Percentiles rank a stretch among this genome's conserved stretches.
Evolutionary conservation across 2,797 vertebrate genomes (phyloP).

Genomic region (Crenuchus spilurus): DNA sequence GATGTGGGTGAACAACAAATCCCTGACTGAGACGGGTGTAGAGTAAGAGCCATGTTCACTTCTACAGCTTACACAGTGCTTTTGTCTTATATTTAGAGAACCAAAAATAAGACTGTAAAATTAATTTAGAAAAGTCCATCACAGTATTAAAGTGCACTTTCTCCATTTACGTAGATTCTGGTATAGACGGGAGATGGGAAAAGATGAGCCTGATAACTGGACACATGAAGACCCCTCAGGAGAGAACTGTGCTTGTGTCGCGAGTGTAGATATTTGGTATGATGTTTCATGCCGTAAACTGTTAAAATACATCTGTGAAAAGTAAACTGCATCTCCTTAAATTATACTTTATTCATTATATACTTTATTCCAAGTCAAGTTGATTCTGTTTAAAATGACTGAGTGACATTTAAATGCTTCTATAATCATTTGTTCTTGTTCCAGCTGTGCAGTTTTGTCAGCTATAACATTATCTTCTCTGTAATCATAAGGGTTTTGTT

Average conservation of each 20-base stretch:
- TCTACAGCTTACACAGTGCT: neutral
- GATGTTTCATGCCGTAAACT: neutral
- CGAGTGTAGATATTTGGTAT: slow-evolving; percentile 18
- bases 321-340: neutral
- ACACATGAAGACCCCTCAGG: neutral
- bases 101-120: too few species aligned
- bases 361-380: too few species aligned
- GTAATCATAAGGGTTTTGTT: too few species aligned
- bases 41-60: neutral
- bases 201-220: slow-evolving; percentile 47
- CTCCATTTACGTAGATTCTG: slow-evolving; percentile 3
- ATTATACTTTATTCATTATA: too few species aligned
- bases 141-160: neutral
- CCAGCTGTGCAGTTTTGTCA: too few species aligned
- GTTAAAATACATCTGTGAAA: slow-evolving; percentile 27
- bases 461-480: too few species aligned
- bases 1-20: slow-evolving; percentile 36
- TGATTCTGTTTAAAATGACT: too few species aligned
- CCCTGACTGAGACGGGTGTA: neutral
- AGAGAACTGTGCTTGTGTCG: slow-evolving; percentile 48
- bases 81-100: neutral
- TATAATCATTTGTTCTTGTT: too few species aligned
- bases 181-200: neutral
- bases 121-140: too few species aligned
- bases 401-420: too few species aligned